Evolutionary conservation across 2,888 invertebrate genomes (phyloP).

Genomic region (Phoronis australis): DNA sequence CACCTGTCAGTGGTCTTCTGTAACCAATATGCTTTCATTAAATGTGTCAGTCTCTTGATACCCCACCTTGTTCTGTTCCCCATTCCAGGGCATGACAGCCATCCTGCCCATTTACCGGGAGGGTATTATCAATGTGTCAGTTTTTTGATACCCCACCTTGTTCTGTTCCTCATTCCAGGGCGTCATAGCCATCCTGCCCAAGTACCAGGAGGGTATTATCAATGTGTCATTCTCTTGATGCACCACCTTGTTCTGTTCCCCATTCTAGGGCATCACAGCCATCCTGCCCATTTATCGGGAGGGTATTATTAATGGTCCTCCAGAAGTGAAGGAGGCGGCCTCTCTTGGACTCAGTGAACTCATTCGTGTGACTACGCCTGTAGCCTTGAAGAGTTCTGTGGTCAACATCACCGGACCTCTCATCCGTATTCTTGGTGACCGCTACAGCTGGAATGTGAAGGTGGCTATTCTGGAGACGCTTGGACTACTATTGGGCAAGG

Average conservation of each 20-base stretch:
- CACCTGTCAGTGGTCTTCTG: no score
- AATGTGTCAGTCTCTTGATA: no score
- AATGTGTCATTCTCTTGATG: no score
- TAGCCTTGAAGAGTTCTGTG: constrained; percentile 88
- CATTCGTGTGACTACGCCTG: constrained; percentile 76
- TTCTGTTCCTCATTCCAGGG: no score
- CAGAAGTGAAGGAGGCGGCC: constrained; percentile 93
- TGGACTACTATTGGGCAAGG: constrained; percentile 85
- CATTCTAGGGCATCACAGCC: constrained; percentile 76
- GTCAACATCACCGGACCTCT: constrained; percentile 96
- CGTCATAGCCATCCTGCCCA: constrained; percentile 85
- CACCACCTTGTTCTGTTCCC: constrained; percentile 3
- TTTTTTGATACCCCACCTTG: no score
- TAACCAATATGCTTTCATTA: no score
- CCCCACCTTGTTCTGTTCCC: constrained; percentile 8
- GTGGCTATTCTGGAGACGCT: constrained; percentile 92
- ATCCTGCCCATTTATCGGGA: constrained; percentile 92
- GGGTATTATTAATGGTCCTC: constrained; percentile 88
- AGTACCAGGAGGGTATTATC: constrained; percentile 93
- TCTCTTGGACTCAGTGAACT: constrained; percentile 83
- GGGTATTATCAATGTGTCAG: constrained; percentile 91
- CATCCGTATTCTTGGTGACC: constrained; percentile 92
- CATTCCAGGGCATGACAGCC: constrained; percentile 76
- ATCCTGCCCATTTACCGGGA: constrained; percentile 92
- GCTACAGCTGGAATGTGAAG: constrained; percentile 90